Base-by-base conservation (phyloP, 2,888 invertebrate genomes). In the Catocala nupta region DNA sequence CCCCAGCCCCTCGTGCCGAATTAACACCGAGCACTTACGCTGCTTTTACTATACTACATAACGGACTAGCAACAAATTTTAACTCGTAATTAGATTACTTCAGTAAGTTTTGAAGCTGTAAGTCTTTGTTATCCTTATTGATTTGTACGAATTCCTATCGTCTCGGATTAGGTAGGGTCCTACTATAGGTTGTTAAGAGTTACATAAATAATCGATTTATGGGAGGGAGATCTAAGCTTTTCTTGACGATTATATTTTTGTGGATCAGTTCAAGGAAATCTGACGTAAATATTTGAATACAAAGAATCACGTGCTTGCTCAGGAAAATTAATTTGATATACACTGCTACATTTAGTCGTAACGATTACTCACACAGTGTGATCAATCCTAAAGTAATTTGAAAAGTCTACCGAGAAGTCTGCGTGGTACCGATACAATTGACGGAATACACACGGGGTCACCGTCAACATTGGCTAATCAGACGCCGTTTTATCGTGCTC, bases 391-490 rank as follows among this genome's bases (percentile, higher is more conserved):
- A 53, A 70, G 68, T 59, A 62, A 69, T 73, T 78, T 52, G 34
- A 69, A 68, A 68, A 68, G 76, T 73, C 78, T 78, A 68, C 60
- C 57, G 63, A 58, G 43, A 52, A 71, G 76, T 75, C 75, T 69
- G 60, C 65, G 58, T 61, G 70, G 56, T 71, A 59, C 69, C 71
- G 71, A 79, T 78, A 76, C 74, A 77, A 75, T 78, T 75, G 79
- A 75, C 74, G 80, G 80, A 80, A 82, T 80, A 76, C 76, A 77
- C 78, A 78, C 83, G 82, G 88, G 90, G 91, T 90, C 91, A 91
- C 66, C 76, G 75, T 70, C 71, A 70, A 77, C 87, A 88, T 91
- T 91, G 90, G 86, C 85, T 90, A 92, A 92, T 93, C 91, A 88
- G 86, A 72, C 87, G 84, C 67, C 78, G 85, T 85, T 89, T 90